Base-by-base conservation (phyloP, 1,140 invertebrate species). In the Bombus picipes region DNA sequence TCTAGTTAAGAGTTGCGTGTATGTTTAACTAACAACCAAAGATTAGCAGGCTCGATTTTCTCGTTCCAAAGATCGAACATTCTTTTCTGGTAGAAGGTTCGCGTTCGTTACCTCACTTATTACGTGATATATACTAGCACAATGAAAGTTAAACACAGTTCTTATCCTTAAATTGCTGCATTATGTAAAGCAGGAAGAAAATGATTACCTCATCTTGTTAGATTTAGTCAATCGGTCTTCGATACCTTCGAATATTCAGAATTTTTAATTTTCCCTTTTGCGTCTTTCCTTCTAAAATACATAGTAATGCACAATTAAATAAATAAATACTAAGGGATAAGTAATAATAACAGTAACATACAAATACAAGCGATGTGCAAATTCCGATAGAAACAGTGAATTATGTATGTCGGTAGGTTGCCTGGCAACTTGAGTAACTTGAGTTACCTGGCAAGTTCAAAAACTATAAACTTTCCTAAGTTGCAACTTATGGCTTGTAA, bases 91-190 rank as follows among this genome's bases (percentile, higher is more conserved):
- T 15, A 25, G 25, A 25, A 59, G 13, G 34, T 77, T 75, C 57
- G 25, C 32, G 57, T 76, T 76, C 74, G 53, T 77, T 77, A 77
- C 57, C 53, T 77, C 75, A 62, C 34, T 59, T 25, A 62, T 77
- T 77, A 77, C 75, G 75, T 77, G 75, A 77, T 77, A 77, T 28
- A 15, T 57, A 62, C 53, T 41, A 37, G 75, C 32, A 62, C 75
- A 39, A 77, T 62, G 37, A 77, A 77, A 77, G 75, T 41, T 59
- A 77, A 77, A 59, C 57, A 37, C 28, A 62, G 75, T 62, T 57
- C 75, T 77, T 62, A n/a, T n/a, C 34, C 75, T 77, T 77, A 77
- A 77, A 77, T 62, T 39, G 53, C 13, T 1, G 75, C 37, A 39
- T 77, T 77, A 77, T n/a, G 53, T 62, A 77, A 77, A 62, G 22